Evolutionary conservation across 37 sponge, comb jelly and placozoan genomes (phyloP).

Genomic region (Crambe crambe): DNA sequence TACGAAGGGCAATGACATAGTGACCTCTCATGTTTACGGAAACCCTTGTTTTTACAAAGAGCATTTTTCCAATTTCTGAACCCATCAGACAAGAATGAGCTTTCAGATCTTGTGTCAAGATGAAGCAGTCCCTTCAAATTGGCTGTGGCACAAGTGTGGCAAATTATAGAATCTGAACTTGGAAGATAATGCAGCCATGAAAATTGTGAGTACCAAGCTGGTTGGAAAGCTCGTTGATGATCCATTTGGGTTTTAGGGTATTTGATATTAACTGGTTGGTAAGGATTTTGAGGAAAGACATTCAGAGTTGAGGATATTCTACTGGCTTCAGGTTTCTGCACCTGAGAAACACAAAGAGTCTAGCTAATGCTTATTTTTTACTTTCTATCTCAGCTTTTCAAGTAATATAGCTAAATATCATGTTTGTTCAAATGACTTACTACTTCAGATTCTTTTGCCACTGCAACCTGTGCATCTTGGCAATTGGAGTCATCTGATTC

Average conservation of each 20-base stretch:
- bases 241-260: not conserved
- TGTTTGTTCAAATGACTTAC: not conserved
- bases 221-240: conserved; percentile 6
- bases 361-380: too few relatives aligned
- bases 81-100: not conserved
- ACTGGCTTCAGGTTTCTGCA: not conserved
- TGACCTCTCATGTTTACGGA: not conserved
- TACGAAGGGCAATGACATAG: conserved; percentile 2
- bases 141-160: conserved; percentile 8
- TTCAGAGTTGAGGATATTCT: not conserved
- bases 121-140: not conserved
- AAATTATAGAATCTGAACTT: not conserved
- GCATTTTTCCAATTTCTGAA: conserved; percentile 5
- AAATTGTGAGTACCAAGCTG: not conserved
- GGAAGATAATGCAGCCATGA: conserved; percentile 3
- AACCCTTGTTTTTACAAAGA: conserved; percentile 1
- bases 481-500: not conserved
- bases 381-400: not conserved
- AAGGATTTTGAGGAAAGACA: not conserved
- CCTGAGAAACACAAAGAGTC: not conserved
- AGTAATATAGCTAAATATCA: not conserved
- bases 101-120: conserved; percentile 12
- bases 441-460: not conserved
- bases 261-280: not conserved
- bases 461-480: not conserved